Evolutionary conservation across 1,140 invertebrate species (phyloP).

Genomic region (Pteromalus puparum): DNA sequence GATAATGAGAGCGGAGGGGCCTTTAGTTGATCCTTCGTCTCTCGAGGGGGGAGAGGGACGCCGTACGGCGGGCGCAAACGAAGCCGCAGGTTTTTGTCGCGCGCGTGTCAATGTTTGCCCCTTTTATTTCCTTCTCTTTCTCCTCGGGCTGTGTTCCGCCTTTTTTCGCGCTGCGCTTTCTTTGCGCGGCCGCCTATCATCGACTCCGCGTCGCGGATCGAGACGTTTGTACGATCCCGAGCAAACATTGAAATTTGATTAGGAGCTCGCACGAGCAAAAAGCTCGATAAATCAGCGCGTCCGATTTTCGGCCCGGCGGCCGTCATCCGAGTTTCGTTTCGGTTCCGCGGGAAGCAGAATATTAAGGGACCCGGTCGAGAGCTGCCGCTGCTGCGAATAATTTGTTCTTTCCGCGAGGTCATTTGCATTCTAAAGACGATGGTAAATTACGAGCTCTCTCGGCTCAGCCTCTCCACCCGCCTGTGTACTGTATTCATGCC

Average conservation of each 20-base stretch:
- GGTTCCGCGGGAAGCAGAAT: background rate
- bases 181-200: constrained; percentile 8
- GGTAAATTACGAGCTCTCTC: constrained; percentile 20
- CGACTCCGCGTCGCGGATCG: background rate
- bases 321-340: background rate
- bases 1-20: constrained; percentile 38
- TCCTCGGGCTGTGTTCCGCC: background rate
- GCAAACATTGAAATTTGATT: constrained; percentile 47
- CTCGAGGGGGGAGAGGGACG: background rate
- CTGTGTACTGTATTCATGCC: background rate
- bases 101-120: constrained; percentile 24
- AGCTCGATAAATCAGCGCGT: constrained; percentile 2
- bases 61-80: too few relatives aligned
- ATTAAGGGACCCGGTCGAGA: background rate
- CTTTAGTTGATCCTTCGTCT: background rate
- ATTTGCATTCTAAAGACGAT: constrained; percentile 42
- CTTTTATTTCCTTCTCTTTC: background rate
- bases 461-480: background rate
- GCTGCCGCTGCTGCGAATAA: constrained; percentile 18
- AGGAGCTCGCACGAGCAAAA: constrained; percentile 3
- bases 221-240: constrained; percentile 7
- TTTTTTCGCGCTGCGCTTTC: background rate
- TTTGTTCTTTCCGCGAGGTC: constrained; percentile 29
- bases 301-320: background rate
- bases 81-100: constrained; percentile 1